Percentiles rank a stretch among this genome's conserved stretches.
These are phyloP conservation scores for Notolabrus celidotus DNA, from an alignment of 2,797 vertebrate genomes.

Conservation along the genomic window DNA sequence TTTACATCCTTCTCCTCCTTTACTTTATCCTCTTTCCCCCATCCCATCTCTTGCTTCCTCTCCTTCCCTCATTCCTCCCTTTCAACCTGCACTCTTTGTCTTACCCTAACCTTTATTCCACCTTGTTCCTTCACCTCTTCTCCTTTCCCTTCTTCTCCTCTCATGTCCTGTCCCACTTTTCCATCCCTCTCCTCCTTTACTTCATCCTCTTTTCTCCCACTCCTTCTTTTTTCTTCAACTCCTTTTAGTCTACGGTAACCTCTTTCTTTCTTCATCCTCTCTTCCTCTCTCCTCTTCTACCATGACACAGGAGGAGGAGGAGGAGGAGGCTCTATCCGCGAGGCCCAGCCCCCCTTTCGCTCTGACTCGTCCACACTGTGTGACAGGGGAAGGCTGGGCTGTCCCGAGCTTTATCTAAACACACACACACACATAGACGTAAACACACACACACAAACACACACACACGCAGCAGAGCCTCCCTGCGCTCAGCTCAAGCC, in stretches of 20 bases:
- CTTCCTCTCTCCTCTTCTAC: slow-evolving; percentile 32
- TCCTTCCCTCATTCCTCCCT: no score
- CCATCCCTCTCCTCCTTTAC: background rate
- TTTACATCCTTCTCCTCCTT: no score
- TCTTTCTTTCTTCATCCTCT: background rate
- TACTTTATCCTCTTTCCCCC: no score
- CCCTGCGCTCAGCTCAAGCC: slow-evolving; percentile 69
- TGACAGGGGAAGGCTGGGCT: slow-evolving; percentile 83
- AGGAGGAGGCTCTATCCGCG: slow-evolving; percentile 70
- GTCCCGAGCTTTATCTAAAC: slow-evolving; percentile 83
- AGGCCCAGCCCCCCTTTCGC: slow-evolving; percentile 76
- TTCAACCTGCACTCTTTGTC: background rate
- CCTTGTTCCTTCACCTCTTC: background rate
- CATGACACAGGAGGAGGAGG: slow-evolving; percentile 64
- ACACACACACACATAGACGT: slow-evolving; percentile 46
- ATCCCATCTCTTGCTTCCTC: background rate
- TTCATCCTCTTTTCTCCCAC: background rate
- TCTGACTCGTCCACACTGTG: slow-evolving; percentile 76
- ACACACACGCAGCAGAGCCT: slow-evolving; percentile 52
- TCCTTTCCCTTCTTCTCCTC: no score
- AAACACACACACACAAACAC: slow-evolving; percentile 48
- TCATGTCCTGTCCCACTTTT: no score
- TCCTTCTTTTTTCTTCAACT: background rate
- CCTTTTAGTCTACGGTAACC: no score
- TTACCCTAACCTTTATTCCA: background rate